A percentile compares a stretch with the other conserved stretches of the same genome.
Evolutionary conservation across 1,140 invertebrate species (phyloP).

Genomic region (Bactericera cockerelli): DNA sequence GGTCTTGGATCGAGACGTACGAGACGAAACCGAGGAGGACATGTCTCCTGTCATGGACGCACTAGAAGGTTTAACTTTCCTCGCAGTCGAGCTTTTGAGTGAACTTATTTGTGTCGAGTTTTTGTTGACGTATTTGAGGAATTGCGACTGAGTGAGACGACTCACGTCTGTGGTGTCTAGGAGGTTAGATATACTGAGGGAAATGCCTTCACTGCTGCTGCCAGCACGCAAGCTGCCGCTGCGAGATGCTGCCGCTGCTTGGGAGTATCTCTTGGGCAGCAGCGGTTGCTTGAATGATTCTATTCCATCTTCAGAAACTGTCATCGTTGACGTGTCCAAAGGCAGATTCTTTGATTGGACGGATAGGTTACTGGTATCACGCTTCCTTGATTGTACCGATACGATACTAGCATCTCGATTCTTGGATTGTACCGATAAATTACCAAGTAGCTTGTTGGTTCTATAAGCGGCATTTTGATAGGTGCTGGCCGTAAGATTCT

Average conservation of each 20-base stretch:
- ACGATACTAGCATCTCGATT: too few relatives aligned
- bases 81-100: background rate
- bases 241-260: background rate
- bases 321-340: too few relatives aligned
- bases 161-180: background rate
- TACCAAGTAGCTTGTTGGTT: background rate
- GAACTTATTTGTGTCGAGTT: background rate
- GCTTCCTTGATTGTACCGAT: too few relatives aligned
- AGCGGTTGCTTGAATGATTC: background rate
- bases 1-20: background rate
- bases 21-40: background rate
- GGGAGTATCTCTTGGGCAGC: background rate
- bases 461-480: background rate
- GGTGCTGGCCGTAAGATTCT: background rate
- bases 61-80: background rate
- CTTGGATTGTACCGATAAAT: background rate
- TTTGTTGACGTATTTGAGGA: slow-evolving; percentile 1
- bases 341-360: too few relatives aligned
- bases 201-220: background rate
- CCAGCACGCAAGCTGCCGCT: background rate
- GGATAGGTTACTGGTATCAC: too few relatives aligned
- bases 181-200: background rate
- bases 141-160: background rate
- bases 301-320: background rate
- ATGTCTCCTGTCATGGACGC: background rate